A percentile compares a stretch with the other conserved stretches of the same genome.
phyloP scores from a whole-genome alignment of 2,888 invertebrate genomes.

The Dasypogon diadema region DNA sequence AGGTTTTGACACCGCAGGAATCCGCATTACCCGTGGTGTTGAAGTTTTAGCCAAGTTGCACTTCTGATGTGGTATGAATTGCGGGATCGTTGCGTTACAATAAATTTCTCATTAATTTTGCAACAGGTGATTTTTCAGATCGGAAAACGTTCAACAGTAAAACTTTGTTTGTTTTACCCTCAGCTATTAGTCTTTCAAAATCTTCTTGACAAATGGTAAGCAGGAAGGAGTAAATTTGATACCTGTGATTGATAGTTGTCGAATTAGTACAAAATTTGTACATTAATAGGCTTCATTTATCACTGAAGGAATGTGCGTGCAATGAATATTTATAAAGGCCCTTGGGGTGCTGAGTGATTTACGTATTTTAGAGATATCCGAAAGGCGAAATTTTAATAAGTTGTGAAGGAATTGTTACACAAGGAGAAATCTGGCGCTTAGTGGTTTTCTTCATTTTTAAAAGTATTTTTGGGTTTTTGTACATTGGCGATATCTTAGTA shows the following conservation, averaged over 20 bases:
- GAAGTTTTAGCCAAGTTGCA: slow-evolving; percentile 28
- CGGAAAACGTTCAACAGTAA: slow-evolving; percentile 33
- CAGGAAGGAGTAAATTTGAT: not conserved
- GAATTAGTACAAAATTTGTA: slow-evolving; percentile 47
- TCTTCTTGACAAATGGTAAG: slow-evolving; percentile 37
- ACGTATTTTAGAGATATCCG: too few relatives aligned
- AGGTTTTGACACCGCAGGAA: slow-evolving; percentile 41
- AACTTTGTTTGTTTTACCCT: slow-evolving; percentile 38
- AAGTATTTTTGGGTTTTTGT: too few relatives aligned
- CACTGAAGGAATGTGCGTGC: not conserved
- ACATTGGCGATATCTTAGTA: too few relatives aligned
- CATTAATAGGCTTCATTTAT: slow-evolving; percentile 40
- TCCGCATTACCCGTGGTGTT: slow-evolving; percentile 44
- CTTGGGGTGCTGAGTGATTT: not conserved
- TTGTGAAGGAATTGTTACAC: too few relatives aligned
- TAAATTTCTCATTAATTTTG: slow-evolving; percentile 47
- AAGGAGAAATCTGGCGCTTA: too few relatives aligned
- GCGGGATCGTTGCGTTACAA: slow-evolving; percentile 30
- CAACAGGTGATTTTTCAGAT: slow-evolving; percentile 48
- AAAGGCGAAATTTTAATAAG: too few relatives aligned
- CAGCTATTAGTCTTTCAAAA: slow-evolving; percentile 20
- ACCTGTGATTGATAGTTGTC: slow-evolving; percentile 39
- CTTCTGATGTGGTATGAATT: slow-evolving; percentile 13
- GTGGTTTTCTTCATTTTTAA: too few relatives aligned
- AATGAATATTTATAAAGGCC: slow-evolving; percentile 46